These are phyloP conservation scores for Melanotaenia boesemani DNA, from an alignment of 2,797 vertebrate genomes.

Conservation along the genomic window DNA sequence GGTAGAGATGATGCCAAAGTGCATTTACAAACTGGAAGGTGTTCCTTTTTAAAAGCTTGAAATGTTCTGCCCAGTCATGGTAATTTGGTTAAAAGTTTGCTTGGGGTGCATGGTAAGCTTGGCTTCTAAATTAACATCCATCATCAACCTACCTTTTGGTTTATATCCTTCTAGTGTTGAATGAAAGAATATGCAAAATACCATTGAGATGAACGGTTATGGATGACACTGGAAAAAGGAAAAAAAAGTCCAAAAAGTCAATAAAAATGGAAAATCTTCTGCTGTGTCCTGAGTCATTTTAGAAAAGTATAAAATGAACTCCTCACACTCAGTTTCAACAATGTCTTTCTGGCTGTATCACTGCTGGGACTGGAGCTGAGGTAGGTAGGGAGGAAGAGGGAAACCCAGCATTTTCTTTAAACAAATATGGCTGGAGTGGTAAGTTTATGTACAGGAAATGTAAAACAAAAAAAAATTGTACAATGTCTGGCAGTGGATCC, in stretches of 20 bases:
- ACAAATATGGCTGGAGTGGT: too few relatives aligned
- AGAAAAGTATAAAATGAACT: neutral
- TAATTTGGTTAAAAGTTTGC: slow-evolving; percentile 43
- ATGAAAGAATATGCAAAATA: slow-evolving; percentile 91
- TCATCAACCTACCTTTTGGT: slow-evolving; percentile 66
- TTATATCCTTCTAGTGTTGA: slow-evolving; percentile 78
- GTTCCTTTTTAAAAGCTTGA: slow-evolving; percentile 31
- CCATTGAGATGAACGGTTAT: slow-evolving; percentile 87
- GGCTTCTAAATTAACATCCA: slow-evolving; percentile 57
- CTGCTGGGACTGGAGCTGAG: too few relatives aligned
- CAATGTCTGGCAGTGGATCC: too few relatives aligned
- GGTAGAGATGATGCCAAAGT: slow-evolving; percentile 62
- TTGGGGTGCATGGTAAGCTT: slow-evolving; percentile 49
- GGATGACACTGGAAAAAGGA: slow-evolving; percentile 93
- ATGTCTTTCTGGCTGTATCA: too few relatives aligned
- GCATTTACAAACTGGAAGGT: slow-evolving; percentile 53
- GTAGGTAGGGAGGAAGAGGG: too few relatives aligned
- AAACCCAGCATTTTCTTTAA: too few relatives aligned
- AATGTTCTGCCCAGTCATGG: slow-evolving; percentile 28
- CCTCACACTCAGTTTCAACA: too few relatives aligned
- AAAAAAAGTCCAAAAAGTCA: slow-evolving; percentile 87
- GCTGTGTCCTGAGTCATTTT: neutral
- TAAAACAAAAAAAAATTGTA: too few relatives aligned
- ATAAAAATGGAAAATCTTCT: slow-evolving; percentile 85
- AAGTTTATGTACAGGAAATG: too few relatives aligned